A percentile compares a stretch with the other conserved stretches of the same genome.
These are phyloP conservation scores for Agelas oroides DNA, from an alignment of 37 sponge, comb jelly and placozoan species.

Conservation along the genomic window DNA sequence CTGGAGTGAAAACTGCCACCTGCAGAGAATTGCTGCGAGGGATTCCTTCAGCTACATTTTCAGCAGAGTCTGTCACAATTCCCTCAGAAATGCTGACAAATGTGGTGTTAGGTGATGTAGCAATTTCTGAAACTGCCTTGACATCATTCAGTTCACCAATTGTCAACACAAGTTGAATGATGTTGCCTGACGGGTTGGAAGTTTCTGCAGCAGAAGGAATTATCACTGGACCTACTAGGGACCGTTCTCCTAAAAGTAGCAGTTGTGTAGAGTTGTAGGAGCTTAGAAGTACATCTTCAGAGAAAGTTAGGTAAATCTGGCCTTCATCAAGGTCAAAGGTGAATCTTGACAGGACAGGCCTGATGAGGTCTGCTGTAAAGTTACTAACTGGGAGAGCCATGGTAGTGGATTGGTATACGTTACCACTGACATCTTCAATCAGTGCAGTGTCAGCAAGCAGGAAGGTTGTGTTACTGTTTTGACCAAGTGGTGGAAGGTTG, in stretches of 20 bases:
- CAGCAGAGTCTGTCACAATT: conserved; percentile 69
- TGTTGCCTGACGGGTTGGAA: background rate
- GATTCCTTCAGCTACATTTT: conserved; percentile 57
- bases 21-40: conserved; percentile 22
- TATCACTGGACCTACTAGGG: conserved; percentile 19
- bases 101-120: conserved; percentile 52
- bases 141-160: conserved; percentile 65
- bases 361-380: conserved; percentile 78
- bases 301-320: conserved; percentile 70
- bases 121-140: conserved; percentile 65
- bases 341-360: conserved; percentile 70
- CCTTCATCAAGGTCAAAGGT: conserved; percentile 78
- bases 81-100: conserved; percentile 70
- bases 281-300: conserved; percentile 60
- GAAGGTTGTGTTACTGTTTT: conserved; percentile 52
- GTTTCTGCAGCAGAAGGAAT: conserved; percentile 40
- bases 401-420: conserved; percentile 31
- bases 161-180: conserved; percentile 33
- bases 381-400: conserved; percentile 32
- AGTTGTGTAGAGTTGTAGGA: conserved; percentile 61
- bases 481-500: conserved; percentile 65
- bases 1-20: conserved; percentile 51
- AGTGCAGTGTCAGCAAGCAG: conserved; percentile 42
- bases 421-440: conserved; percentile 62
- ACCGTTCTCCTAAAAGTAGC: conserved; percentile 30